A percentile compares a stretch with the other conserved stretches of the same genome.
Conservation (phyloP, 2,888 invertebrate genomes). For the Pyrrhosoma nymphula region DNA sequence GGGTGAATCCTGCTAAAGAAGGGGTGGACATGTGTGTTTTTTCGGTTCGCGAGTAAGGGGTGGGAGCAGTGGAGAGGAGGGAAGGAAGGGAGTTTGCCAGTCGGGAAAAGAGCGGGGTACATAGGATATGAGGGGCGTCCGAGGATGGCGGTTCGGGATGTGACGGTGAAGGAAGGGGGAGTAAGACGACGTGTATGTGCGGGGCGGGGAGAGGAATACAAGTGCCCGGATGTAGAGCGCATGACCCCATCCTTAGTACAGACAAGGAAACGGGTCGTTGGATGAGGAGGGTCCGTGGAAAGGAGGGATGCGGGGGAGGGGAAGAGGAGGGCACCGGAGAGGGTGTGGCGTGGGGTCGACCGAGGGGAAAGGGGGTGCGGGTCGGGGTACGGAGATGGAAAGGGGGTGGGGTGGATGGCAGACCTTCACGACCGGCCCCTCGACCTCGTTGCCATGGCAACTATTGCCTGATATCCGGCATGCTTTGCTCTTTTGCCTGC, state of each 20-base stretch:
- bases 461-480: constrained; percentile 67
- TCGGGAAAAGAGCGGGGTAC: neutral
- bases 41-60: neutral
- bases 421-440: constrained; percentile 46
- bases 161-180: neutral
- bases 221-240: constrained; percentile 63
- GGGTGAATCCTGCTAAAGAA: neutral
- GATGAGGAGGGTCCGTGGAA: constrained; percentile 10
- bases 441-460: constrained; percentile 62
- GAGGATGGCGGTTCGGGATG: neutral
- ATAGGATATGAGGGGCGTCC: neutral
- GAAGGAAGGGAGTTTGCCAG: neutral
- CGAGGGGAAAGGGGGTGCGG: neutral
- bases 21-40: neutral
- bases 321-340: neutral
- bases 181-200: neutral
- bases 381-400: neutral
- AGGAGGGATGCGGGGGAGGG: neutral
- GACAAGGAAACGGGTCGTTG: constrained; percentile 19
- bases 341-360: neutral
- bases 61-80: neutral
- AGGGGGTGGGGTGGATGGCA: neutral
- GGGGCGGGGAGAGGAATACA: neutral
- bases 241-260: constrained; percentile 48
- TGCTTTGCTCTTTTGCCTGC: constrained; percentile 65